Conservation (phyloP, 2,113 vertebrate genomes). For the Siniperca knerii region DNA sequence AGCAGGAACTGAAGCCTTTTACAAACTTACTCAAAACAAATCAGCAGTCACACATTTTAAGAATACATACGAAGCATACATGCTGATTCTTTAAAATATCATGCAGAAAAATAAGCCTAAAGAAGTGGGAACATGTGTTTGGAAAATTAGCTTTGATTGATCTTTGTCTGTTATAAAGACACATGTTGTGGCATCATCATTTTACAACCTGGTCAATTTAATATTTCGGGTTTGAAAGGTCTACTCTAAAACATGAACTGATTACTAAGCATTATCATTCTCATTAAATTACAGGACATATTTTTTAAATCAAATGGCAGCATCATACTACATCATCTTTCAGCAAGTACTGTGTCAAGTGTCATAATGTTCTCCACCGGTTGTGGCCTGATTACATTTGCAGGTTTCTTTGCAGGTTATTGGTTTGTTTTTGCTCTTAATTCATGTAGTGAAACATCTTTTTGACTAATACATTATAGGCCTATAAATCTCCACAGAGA, state of each 20-base stretch:
- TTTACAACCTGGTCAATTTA: background rate
- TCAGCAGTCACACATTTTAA: background rate
- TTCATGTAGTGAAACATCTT: background rate
- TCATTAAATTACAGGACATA: background rate
- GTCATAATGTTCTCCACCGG: background rate
- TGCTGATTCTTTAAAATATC: background rate
- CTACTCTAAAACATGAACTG: background rate
- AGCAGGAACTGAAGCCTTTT: slow-evolving; percentile 19
- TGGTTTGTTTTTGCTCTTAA: background rate
- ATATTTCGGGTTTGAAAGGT: background rate
- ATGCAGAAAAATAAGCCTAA: background rate
- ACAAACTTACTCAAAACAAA: slow-evolving; percentile 2
- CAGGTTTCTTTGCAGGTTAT: background rate
- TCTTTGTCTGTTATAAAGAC: background rate
- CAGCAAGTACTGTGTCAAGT: background rate
- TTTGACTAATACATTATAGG: background rate
- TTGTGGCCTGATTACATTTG: background rate
- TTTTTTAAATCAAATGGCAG: background rate
- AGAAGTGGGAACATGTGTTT: background rate
- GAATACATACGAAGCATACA: background rate
- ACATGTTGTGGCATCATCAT: background rate
- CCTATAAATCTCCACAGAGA: background rate
- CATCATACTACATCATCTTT: background rate
- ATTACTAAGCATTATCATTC: background rate
- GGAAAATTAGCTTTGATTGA: background rate